A percentile compares a stretch with the other conserved stretches of the same genome.
Conservation (phyloP, 2,888 invertebrate genomes). For the Tigriopus californicus region DNA sequence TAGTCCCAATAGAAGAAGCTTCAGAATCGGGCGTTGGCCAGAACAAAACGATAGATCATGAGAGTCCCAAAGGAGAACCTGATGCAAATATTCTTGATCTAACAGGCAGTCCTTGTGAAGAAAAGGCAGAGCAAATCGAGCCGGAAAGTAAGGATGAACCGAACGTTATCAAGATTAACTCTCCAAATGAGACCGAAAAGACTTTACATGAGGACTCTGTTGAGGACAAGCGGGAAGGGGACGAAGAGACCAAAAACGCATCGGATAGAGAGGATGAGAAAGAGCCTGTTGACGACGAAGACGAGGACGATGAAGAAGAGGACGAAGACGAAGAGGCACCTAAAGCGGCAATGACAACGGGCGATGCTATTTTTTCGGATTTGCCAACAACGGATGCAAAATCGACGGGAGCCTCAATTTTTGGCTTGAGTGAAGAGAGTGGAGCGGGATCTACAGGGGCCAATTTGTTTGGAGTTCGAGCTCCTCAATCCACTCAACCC, state of each 20-base stretch:
- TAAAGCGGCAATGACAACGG: not conserved
- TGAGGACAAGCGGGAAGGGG: not conserved
- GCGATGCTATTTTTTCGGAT: slow-evolving; percentile 15
- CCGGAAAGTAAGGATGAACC: not conserved
- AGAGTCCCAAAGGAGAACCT: too few species aligned
- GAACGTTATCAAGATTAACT: not conserved
- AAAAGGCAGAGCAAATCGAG: not conserved
- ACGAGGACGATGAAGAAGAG: not conserved
- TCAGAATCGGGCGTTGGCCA: too few species aligned
- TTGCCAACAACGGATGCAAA: slow-evolving; percentile 1
- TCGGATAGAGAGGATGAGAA: not conserved
- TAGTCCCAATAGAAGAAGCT: too few species aligned
- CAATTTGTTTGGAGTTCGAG: slow-evolving; percentile 8
- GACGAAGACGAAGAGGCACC: not conserved
- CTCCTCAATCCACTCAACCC: slow-evolving; percentile 3
- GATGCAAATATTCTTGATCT: not conserved
- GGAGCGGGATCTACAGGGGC: slow-evolving; percentile 8
- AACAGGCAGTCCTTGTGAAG: not conserved
- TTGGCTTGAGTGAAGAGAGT: slow-evolving; percentile 14
- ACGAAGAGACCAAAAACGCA: not conserved
- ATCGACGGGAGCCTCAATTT: slow-evolving; percentile 10
- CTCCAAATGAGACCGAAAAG: not conserved
- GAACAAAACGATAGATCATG: too few species aligned
- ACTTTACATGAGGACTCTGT: not conserved
- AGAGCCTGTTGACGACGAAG: not conserved